These are phyloP conservation scores for Trachurus trachurus DNA, from an alignment of 2,797 vertebrate genomes.

Conservation along the genomic window DNA sequence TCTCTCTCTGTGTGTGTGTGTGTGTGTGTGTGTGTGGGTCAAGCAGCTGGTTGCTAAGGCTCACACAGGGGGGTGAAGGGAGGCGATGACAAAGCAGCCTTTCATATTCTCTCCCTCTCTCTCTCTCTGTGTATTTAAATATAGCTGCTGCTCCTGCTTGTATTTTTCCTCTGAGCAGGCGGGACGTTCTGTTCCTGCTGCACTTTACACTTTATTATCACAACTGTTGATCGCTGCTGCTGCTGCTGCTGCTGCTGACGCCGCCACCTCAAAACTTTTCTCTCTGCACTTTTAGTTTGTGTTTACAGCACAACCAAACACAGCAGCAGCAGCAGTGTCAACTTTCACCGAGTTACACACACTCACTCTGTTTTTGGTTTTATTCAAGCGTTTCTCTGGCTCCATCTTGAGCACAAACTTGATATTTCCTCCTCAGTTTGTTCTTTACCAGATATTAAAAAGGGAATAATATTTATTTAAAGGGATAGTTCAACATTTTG, in stretches of 20 bases:
- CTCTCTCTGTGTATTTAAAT: constrained; percentile 78
- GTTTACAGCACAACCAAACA: background rate
- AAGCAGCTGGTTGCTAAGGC: constrained; percentile 83
- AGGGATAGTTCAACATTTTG: no score
- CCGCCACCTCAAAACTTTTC: background rate
- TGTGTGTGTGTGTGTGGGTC: constrained; percentile 64
- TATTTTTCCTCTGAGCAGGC: constrained; percentile 45
- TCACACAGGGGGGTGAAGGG: constrained; percentile 38
- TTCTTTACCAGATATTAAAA: background rate
- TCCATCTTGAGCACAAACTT: background rate
- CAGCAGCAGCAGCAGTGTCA: background rate
- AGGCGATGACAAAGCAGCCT: constrained; percentile 83
- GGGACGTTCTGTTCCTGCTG: constrained; percentile 48
- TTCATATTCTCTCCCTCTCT: constrained; percentile 73
- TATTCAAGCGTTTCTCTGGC: background rate
- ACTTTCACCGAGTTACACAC: background rate
- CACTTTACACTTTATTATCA: constrained; percentile 31
- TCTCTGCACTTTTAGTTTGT: background rate
- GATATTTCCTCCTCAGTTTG: background rate
- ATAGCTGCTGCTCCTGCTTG: constrained; percentile 70
- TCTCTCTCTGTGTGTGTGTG: constrained; percentile 63
- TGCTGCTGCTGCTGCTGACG: no score
- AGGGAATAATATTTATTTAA: no score
- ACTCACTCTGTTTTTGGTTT: background rate
- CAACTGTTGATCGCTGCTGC: background rate